These are phyloP conservation scores for Anolis apletophallus DNA, from an alignment of 2,797 vertebrate genomes.

Conservation along the genomic window DNA sequence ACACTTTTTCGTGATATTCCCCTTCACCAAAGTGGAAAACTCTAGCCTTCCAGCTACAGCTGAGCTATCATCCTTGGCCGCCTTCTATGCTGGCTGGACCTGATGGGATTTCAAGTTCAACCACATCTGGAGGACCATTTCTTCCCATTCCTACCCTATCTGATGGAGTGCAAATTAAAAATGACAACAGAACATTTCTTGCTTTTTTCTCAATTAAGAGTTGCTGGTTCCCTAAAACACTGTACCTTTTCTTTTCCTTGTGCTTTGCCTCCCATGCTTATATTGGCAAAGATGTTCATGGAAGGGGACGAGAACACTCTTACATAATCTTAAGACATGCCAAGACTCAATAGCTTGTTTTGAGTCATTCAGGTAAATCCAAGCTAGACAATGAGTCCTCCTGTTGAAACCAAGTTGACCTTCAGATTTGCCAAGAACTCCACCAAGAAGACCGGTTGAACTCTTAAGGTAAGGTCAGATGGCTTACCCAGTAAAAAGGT, in stretches of 20 bases:
- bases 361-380: conserved; percentile 2
- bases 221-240: no score
- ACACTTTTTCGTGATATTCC: no score
- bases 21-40: no score
- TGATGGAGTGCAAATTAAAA: not conserved
- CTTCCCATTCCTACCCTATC: not conserved
- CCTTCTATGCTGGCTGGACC: no score
- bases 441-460: not conserved
- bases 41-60: no score
- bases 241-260: not conserved
- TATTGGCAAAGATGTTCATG: not conserved
- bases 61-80: no score
- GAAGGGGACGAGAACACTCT: not conserved
- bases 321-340: not conserved
- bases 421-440: not conserved
- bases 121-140: no score
- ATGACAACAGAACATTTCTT: not conserved
- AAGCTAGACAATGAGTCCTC: not conserved
- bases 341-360: not conserved
- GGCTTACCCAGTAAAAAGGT: not conserved
- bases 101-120: no score
- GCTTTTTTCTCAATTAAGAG: not conserved
- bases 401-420: not conserved
- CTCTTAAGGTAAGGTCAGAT: not conserved
- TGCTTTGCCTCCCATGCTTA: not conserved